Base-by-base conservation (phyloP, 2,888 invertebrate species). In the Drosophila nigritarsus region DNA sequence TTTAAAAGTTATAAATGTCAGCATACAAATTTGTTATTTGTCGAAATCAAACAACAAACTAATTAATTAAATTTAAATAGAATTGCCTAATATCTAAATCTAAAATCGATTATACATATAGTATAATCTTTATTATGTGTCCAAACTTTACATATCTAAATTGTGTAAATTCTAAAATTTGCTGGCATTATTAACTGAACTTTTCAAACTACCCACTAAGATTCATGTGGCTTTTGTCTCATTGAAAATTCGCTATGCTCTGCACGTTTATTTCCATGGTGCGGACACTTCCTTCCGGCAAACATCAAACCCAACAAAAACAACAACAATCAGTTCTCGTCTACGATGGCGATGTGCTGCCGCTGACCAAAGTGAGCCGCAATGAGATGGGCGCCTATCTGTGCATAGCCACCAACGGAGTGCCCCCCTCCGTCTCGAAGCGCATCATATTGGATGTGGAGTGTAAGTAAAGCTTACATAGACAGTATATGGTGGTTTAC, bases 391-490 rank as follows among this genome's bases (percentile, higher is more conserved):
- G 93, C 69, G 93, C 93, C 63, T 93, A 93, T 91, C 88, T 93
- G 62, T 93, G 93, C 86, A 93, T 93, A 77, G 93, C 93, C 80
- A 93, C 97, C 90, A 98, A 98, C 92, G 97, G 97, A 50, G 96
- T 98, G 30, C 98, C 98, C 42, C 98, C 98, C 59, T 97, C 97
- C 42, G 97, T 98, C 91, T 97, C 97, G 93, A 98, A 98, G 94
- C 95, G 97, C 92, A 97, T 98, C 94, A 97, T 97, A 91, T 96
- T 97, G 67, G 97, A 97, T 92, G 97, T 97, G 77, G 97, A 97
- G 94, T 97, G 97, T 97, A 90, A 93, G 93, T 92, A 74, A 29
- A 18, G 50, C 30, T 7, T 38, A 38, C 32, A 60, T 24, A 55
- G 7, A 40, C 29, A 13, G 40, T 42, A 38, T 56, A 51, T 32